Evolutionary conservation across 2,888 invertebrate species (phyloP), one percentile per base, ranked within the genome.

Genomic region (Dinocampus coccinellae): DNA sequence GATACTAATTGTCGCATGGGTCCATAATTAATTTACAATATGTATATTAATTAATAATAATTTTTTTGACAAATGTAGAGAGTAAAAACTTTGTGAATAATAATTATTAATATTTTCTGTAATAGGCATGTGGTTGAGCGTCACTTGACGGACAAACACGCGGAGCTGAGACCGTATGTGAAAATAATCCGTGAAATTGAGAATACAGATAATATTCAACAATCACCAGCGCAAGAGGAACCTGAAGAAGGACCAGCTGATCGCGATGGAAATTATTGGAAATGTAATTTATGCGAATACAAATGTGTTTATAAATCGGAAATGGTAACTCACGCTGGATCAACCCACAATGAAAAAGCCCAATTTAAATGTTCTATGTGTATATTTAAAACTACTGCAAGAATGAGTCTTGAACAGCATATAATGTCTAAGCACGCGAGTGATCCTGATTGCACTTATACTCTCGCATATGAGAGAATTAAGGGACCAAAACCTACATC

Each of bases 301-400:
- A 90, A 90, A 69, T 91, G 90, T 75, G 87, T 89, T 73, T 90
- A 91, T 0, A 90, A 92, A 26, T 89, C 89, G 0, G 92, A 92
- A 58, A 91, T 93, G 36, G 87, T 89, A 0, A 88, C 88, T 0
- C 94, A 94, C 80, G 91, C 91, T 36, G 82, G 86, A 0, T 88
- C 87, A 36, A 81, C 85, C 7, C 95, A 96, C 81, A 89, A 90
- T 34, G 90, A 93, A 1, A 92, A 91, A 72, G 89, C 90, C 80
- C 94, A 93, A 76, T 95, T 89, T 84, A 92, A 92, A 79, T 95
- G 95, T 80, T 90, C 90, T 0, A 88, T 92, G 73, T 96, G 95
- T 77, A 83, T 89, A 0, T 93, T 91, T 76, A 90, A 89, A 33
- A 88, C 88, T 0, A 87, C 91, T 0, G 90, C 90, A 1, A 87